Base-by-base conservation (phyloP, 2,113 vertebrate genomes). In the Tauraco erythrolophus region DNA sequence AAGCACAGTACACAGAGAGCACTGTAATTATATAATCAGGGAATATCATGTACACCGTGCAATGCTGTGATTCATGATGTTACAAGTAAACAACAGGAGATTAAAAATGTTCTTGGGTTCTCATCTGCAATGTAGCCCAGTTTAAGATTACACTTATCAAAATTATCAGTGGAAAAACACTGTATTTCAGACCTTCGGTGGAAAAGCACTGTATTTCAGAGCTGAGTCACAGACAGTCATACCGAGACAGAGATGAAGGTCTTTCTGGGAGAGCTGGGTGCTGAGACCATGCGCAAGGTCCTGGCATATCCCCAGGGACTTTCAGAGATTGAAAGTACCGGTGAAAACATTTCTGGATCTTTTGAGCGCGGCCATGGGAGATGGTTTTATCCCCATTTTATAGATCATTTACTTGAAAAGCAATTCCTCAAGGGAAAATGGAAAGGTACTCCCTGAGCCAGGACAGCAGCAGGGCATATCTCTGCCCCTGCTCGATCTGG, bases 21-120 rank as follows among this genome's bases (percentile, higher is more conserved):
- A 56, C 15, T 11, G 18, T 75, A 95, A 95, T 95, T 95, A 89
- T 75, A 84, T 81, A 91, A 94, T 92, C 72, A 81, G 69, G 76
- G 83, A 84, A 69, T 94, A 94, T 61, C 45, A 50, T 22, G 77
- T 71, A 33, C 68, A 43, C 69, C 10, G 14, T 79, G 51, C 17
- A 58, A 31, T 2, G 10, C 76, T 50, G 22, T 91, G 91, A 95
- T 94, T 96, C 89, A 56, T 54, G 41, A 82, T 65, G 43, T 76
- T 95, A 60, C 65, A 76, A 95, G 65, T 61, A 94, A 95, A 92
- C 91, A 94, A 97, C 39, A 91, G 46, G 46, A 97, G 92, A 94
- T 92, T 89, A 65, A 94, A 95, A 94, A 64, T 37, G 39, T 79
- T 92, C 76, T 76, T 78, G 57, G 43, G 25, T 87, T 94, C 76